These are phyloP conservation scores for Pseudomyrmex sp. DNA, from an alignment of 1,140 invertebrate species.

Conservation along the genomic window DNA sequence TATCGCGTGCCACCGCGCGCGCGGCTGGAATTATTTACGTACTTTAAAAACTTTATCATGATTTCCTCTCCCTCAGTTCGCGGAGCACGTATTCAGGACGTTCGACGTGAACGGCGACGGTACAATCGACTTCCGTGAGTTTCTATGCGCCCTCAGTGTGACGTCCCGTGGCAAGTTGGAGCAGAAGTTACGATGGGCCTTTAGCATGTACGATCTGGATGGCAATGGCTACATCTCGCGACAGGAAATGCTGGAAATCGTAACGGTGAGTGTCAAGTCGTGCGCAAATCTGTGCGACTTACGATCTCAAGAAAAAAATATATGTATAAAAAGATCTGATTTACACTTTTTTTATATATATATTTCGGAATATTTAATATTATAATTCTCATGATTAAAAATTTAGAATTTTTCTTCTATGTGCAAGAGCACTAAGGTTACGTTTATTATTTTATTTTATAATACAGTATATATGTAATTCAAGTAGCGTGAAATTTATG, in stretches of 20 bases:
- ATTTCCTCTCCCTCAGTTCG: constrained; percentile 88
- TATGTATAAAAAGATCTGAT: not conserved
- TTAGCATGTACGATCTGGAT: constrained; percentile 98
- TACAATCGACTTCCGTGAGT: constrained; percentile 99
- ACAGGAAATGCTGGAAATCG: constrained; percentile 98
- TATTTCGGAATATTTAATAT: too few species aligned
- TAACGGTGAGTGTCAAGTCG: constrained; percentile 90
- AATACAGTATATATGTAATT: too few species aligned
- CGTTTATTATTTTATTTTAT: too few species aligned
- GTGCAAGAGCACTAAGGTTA: too few species aligned
- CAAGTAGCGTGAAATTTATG: too few species aligned
- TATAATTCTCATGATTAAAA: too few species aligned
- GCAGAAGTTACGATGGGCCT: constrained; percentile 99
- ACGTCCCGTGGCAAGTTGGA: constrained; percentile 98
- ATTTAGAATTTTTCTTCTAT: too few species aligned
- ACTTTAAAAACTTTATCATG: constrained; percentile 16
- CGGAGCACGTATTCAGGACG: constrained; percentile 99
- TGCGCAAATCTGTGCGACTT: constrained; percentile 17
- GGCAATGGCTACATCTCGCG: constrained; percentile 97
- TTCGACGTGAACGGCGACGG: constrained; percentile 99
- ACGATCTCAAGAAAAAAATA: not conserved
- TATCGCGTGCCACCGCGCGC: constrained; percentile 1
- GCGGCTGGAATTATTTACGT: constrained; percentile 35
- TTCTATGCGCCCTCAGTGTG: constrained; percentile 97
- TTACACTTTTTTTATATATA: not conserved